Evolutionary conservation across 2,888 invertebrate species (phyloP).

Genomic region (Asteroscopus sphinx): DNA sequence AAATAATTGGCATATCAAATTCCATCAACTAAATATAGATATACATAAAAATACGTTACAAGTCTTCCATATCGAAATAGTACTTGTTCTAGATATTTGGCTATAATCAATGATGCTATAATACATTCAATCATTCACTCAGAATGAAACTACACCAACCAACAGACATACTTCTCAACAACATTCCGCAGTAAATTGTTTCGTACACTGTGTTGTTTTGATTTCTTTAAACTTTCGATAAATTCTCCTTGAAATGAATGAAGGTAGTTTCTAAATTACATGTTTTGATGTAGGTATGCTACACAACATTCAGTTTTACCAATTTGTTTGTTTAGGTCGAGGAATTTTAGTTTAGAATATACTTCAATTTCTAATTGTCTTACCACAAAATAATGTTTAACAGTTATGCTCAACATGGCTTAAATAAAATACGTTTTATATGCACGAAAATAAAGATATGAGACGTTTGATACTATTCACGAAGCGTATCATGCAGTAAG

Average conservation of each 20-base stretch:
- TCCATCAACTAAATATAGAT: conserved; percentile 86
- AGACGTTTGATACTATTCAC: too few relatives aligned
- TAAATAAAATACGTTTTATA: too few relatives aligned
- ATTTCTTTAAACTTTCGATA: conserved; percentile 38
- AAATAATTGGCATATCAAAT: conserved; percentile 89
- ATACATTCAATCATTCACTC: conserved; percentile 40
- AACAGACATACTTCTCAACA: conserved; percentile 49
- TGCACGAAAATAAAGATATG: too few relatives aligned
- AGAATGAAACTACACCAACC: conserved; percentile 50
- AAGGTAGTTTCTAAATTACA: not conserved
- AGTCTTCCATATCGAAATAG: conserved; percentile 90
- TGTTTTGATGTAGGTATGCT: too few relatives aligned
- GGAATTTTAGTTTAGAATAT: too few relatives aligned
- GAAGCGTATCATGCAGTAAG: too few relatives aligned
- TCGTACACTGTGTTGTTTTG: conserved; percentile 11
- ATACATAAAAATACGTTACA: conserved; percentile 79
- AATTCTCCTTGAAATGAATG: not conserved
- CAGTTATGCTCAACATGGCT: too few relatives aligned
- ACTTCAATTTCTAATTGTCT: too few relatives aligned
- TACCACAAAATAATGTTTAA: too few relatives aligned
- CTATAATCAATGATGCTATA: conserved; percentile 72
- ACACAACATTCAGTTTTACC: too few relatives aligned
- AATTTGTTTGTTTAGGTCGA: too few relatives aligned
- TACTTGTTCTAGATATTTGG: conserved; percentile 79
- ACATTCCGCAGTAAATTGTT: conserved; percentile 24